Percentiles rank a stretch among this genome's conserved stretches.
Evolutionary conservation across 2,113 vertebrate species (phyloP).

Genomic region (Petrocephalus microphthalmus): DNA sequence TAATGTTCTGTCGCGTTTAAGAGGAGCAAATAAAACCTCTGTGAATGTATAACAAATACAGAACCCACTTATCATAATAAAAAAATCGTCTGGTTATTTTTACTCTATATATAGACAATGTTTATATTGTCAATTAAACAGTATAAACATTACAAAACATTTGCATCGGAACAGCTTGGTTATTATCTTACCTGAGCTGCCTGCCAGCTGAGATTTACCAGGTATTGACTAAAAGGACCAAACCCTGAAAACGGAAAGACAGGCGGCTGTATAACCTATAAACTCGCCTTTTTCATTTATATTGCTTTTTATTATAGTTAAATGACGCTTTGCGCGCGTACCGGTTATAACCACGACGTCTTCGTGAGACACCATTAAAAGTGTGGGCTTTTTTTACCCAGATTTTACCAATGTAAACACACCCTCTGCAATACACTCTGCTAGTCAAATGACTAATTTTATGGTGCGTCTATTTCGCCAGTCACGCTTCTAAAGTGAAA

Average conservation of each 20-base stretch:
- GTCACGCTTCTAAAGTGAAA: neutral
- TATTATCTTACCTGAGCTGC: conserved; percentile 66
- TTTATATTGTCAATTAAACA: neutral
- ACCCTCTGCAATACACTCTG: neutral
- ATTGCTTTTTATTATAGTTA: neutral
- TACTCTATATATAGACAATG: neutral
- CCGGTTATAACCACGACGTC: conserved; percentile 14
- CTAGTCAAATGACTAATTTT: neutral
- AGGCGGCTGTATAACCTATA: neutral
- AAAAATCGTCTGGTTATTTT: neutral
- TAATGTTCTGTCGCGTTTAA: neutral
- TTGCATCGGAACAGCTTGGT: neutral
- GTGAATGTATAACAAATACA: neutral
- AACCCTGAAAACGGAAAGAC: conserved; percentile 44
- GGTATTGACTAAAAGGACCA: conserved; percentile 69
- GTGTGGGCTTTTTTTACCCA: neutral
- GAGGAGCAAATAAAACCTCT: neutral
- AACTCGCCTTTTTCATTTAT: neutral
- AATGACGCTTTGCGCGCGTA: neutral
- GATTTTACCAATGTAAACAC: neutral
- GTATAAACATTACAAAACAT: neutral
- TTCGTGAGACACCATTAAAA: neutral
- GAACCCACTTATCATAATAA: neutral
- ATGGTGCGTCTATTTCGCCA: neutral
- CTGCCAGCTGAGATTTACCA: conserved; percentile 76